Evolutionary conservation across 2,113 vertebrate genomes (phyloP), one percentile per base, ranked within the genome.

Genomic region (Tiliqua scincoides): DNA sequence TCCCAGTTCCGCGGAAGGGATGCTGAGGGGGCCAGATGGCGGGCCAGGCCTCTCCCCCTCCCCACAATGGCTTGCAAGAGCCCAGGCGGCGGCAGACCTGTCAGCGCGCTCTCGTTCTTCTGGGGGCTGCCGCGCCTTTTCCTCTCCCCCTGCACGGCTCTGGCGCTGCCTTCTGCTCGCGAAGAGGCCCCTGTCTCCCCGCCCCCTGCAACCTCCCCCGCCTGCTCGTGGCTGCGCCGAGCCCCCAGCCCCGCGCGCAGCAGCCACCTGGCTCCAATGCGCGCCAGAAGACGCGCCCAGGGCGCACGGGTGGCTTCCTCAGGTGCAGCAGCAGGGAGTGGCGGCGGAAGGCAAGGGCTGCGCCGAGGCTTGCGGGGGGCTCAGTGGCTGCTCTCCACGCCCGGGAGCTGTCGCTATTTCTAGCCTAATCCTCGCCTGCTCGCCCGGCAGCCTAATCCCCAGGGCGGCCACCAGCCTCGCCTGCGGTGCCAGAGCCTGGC

Each of bases 71-170:
- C 32, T 15, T 71, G 1, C 78, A 43, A 73, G 84, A 30, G 78
- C 74, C 35, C 63, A 48, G 70, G 57, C 82, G 1, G 81, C 72
- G 18, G 84, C 92, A 85, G 86, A 93, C 89, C 91, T 92, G 91
- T 90, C 92, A 87, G 63, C 2, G 86, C 62, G 89, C 82, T 85
- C 88, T 86, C 89, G 84, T 83, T 79, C 77, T 30, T 63, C 54
- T 68, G 77, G 85, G 85, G 72, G 67, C 83, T 77, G 84, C 72
- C 84, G 71, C 84, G 82, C 82, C 82, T 81, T 82, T 87, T 84
- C 52, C 88, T 25, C 82, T 76, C 83, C 40, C 40, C 15, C 63
- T 52, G 43, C 74, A 6, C 43, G 37, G 54, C 37, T 23, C 25
- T 14, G 74, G 48, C 74, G 63, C 80, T 70, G n/a, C 79, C 48